Evolutionary conservation across 2,797 vertebrate species (phyloP), one percentile per base, ranked within the genome.

Genomic region (Sebastes nivosus): DNA sequence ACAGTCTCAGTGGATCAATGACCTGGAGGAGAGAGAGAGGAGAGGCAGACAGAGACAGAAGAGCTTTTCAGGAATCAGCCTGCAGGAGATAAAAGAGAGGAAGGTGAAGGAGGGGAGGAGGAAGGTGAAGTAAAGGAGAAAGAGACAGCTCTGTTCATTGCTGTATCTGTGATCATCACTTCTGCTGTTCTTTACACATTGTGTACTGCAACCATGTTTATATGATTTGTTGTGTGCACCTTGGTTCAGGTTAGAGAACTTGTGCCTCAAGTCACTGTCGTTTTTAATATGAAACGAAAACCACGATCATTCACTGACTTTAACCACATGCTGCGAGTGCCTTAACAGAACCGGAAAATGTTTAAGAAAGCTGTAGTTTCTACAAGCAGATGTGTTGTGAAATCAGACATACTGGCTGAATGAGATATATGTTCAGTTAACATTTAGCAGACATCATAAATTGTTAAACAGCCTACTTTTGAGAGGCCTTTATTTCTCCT

Each of bases 1-100:
- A 55, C 64, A 11, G 61, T 71, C 82, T 72, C 77, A 6, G 72
- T 12, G 77, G 85, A 83, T 87, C 87, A 71, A 74, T 83, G 85
- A 81, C 65, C 67, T 29, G 13, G 55, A 57, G 64, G 59, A 80
- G 73, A 75, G 74, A 78, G 55, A 55, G 67, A 22, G 22, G 27
- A 46, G 68, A 69, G 59, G 20, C 34, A 25, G 76, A 54, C 67
- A 59, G 46, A 81, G 64, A 84, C 46, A 20, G 65, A 76, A 7
- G 75, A 78, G 72, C 58, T 65, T 79, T 81, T 68, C 61, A 64
- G 27, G 72, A 75, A 64, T 42, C 80, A 13, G 68, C 10, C 75
- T 25, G 72, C 55, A 54, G 82, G 73, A 82, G 74, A 70, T 18
- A 38, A 60, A 76, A 50, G 27, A 16, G 67, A 55, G 36, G 55